Evolutionary conservation across 64 coral and sea anemone genomes (phyloP).

Genomic region (Acropora yongei): DNA sequence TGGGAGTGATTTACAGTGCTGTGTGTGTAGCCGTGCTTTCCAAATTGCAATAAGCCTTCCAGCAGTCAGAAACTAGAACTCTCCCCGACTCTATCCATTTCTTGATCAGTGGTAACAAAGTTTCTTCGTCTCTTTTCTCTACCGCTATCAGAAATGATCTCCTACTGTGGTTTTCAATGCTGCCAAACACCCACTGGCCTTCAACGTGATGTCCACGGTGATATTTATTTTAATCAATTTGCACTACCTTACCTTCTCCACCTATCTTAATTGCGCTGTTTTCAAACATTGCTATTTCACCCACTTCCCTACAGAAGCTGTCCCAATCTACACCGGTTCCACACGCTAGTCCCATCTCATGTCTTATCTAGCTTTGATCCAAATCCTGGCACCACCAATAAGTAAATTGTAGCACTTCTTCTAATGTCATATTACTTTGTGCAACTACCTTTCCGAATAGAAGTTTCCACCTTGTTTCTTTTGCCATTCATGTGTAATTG

Average conservation of each 20-base stretch:
- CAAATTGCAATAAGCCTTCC: slow-evolving; percentile 46
- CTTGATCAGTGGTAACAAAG: slow-evolving; percentile 38
- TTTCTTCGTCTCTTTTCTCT: slow-evolving; percentile 55
- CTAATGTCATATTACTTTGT: slow-evolving; percentile 39
- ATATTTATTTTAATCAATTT: slow-evolving; percentile 41
- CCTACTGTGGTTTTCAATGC: slow-evolving; percentile 23
- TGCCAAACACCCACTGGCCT: slow-evolving; percentile 26
- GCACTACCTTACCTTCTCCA: slow-evolving; percentile 40
- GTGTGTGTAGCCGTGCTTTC: slow-evolving; percentile 31
- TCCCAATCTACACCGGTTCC: slow-evolving; percentile 35
- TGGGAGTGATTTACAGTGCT: slow-evolving; percentile 19
- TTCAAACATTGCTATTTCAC: slow-evolving; percentile 44
- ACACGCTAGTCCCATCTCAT: slow-evolving; percentile 11
- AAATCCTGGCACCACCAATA: slow-evolving; percentile 52
- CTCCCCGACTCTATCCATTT: slow-evolving; percentile 26
- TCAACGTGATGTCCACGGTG: too few species aligned
- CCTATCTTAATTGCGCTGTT: slow-evolving; percentile 10
- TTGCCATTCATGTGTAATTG: neutral
- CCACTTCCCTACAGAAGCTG: neutral
- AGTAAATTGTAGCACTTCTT: slow-evolving; percentile 16
- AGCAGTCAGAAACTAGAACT: slow-evolving; percentile 48
- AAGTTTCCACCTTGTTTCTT: slow-evolving; percentile 27
- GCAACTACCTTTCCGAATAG: slow-evolving; percentile 9
- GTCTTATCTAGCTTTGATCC: slow-evolving; percentile 29
- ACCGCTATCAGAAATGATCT: slow-evolving; percentile 43